These are phyloP conservation scores for Sesamia nonagrioides DNA, from an alignment of 1,140 invertebrate species.

Conservation along the genomic window DNA sequence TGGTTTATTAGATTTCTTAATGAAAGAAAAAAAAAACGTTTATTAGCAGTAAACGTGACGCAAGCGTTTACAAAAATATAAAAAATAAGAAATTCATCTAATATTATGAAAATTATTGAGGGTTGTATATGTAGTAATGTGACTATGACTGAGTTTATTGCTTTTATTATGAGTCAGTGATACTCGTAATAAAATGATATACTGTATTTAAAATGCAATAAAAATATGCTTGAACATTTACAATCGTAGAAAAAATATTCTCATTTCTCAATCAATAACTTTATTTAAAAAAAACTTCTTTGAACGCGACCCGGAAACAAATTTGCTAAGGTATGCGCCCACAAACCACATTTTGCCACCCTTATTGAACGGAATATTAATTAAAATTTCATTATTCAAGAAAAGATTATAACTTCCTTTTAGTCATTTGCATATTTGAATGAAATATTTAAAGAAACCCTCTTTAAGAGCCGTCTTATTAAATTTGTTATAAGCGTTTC, in stretches of 20 bases:
- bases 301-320: slow-evolving; percentile 42
- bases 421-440: slow-evolving; percentile 79
- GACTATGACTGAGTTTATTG: no score
- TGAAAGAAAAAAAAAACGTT: no score
- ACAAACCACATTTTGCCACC: slow-evolving; percentile 54
- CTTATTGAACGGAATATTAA: slow-evolving; percentile 74
- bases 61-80: no score
- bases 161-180: no score
- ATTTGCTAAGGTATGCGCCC: slow-evolving; percentile 58
- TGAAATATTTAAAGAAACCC: slow-evolving; percentile 75
- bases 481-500: slow-evolving; percentile 75
- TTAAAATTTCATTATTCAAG: slow-evolving; percentile 82
- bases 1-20: no score
- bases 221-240: background rate
- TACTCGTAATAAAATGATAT: no score
- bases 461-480: slow-evolving; percentile 72
- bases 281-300: slow-evolving; percentile 17
- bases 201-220: background rate
- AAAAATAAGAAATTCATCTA: no score
- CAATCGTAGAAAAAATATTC: no score
- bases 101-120: no score
- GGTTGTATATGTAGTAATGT: no score
- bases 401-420: slow-evolving; percentile 80
- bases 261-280: slow-evolving; percentile 22
- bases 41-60: no score